Conservation (phyloP, 30 jellyfish, hydroid and myxozoan species). For the Sanderia malayensis region DNA sequence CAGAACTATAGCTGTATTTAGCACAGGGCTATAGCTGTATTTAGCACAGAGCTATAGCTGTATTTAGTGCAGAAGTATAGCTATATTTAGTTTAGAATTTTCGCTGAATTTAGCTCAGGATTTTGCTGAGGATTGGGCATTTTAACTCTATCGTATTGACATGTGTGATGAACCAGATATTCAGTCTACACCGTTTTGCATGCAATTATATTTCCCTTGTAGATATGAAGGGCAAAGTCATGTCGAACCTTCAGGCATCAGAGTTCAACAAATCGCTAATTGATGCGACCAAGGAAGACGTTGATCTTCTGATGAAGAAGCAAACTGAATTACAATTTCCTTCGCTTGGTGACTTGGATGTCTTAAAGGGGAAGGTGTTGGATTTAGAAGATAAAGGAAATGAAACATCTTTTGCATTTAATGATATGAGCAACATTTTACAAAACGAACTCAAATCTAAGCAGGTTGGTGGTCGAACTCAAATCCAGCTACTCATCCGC, state of each 20-base stretch:
- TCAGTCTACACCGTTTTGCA: no score
- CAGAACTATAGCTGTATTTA: no score
- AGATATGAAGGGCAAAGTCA: conserved; percentile 22
- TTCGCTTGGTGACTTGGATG: conserved; percentile 3
- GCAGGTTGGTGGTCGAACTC: conserved; percentile 11
- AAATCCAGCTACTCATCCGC: no score
- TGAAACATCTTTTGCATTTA: conserved; percentile 27
- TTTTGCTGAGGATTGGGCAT: no score
- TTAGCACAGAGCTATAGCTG: no score
- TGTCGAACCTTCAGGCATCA: conserved; percentile 1
- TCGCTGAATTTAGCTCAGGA: no score
- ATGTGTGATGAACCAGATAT: no score
- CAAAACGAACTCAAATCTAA: conserved; percentile 37
- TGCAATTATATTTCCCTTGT: not conserved
- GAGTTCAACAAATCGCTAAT: conserved; percentile 32
- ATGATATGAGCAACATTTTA: conserved; percentile 21
- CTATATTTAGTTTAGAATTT: no score
- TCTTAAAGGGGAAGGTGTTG: conserved; percentile 20
- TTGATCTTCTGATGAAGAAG: not conserved
- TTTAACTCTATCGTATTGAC: no score
- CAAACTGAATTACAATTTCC: not conserved
- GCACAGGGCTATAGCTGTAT: no score
- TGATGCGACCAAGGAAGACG: conserved; percentile 14
- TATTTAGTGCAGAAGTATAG: no score
- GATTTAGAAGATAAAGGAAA: conserved; percentile 36